phyloP scores from a whole-genome alignment of 1,140 invertebrate genomes.

The Drosophila repleta region DNA sequence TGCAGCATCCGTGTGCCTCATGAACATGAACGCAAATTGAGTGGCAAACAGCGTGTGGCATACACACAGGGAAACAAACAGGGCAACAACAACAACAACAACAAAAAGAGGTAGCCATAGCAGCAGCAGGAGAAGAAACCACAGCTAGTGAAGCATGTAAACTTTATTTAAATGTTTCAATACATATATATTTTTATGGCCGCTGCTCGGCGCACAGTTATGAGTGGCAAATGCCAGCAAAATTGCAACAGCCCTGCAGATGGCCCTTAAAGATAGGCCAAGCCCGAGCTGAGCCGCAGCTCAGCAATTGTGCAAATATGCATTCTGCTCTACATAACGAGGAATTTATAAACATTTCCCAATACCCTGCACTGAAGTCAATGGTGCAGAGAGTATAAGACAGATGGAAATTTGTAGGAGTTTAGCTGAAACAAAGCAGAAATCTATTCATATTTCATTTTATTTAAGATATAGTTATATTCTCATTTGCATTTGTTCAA shows the following conservation, averaged over 20 bases:
- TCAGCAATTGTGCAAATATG: slow-evolving; percentile 10
- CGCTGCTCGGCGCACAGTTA: slow-evolving; percentile 4
- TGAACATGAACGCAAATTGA: slow-evolving; percentile 36
- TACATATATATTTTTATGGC: slow-evolving; percentile 3
- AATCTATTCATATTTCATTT: too few species aligned
- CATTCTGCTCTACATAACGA: background rate
- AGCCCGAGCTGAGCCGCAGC: too few species aligned
- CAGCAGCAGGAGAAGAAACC: slow-evolving; percentile 17
- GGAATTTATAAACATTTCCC: background rate
- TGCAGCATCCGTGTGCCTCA: slow-evolving; percentile 23
- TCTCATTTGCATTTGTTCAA: too few species aligned
- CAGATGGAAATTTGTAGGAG: too few species aligned
- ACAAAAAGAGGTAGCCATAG: too few species aligned
- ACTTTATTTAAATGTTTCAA: slow-evolving; percentile 48
- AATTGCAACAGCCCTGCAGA: slow-evolving; percentile 14
- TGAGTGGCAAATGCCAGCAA: slow-evolving; percentile 12
- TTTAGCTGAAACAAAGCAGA: too few species aligned
- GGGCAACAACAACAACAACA: slow-evolving; percentile 5
- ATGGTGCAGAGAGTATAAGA: too few species aligned
- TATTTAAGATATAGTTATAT: too few species aligned
- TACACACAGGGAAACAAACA: background rate
- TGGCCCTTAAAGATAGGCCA: slow-evolving; percentile 13
- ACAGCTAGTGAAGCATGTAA: slow-evolving; percentile 46
- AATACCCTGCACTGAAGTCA: background rate
- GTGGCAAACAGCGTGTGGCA: slow-evolving; percentile 35